A percentile compares a stretch with the other conserved stretches of the same genome.
These are phyloP conservation scores for Rhagonycha fulva DNA, from an alignment of 2,888 invertebrate genomes.

Conservation along the genomic window DNA sequence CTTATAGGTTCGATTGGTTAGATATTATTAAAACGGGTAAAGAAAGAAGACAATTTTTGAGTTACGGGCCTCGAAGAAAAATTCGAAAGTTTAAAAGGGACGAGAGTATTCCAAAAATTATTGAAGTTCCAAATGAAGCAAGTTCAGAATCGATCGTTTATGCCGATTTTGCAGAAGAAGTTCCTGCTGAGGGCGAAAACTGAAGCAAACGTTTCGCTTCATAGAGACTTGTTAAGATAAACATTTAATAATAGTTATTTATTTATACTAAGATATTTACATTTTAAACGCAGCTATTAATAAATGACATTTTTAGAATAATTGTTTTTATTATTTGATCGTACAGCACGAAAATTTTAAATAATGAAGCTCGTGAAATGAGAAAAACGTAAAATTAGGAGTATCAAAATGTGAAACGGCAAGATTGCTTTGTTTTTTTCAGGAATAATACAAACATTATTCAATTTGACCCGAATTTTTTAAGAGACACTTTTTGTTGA, in stretches of 20 bases:
- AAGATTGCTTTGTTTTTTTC: constrained; percentile 4
- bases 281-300: too few relatives aligned
- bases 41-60: constrained; percentile 56
- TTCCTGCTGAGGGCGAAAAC: not conserved
- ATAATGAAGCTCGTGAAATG: not conserved
- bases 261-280: not conserved
- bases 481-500: not conserved
- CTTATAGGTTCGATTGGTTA: constrained; percentile 62
- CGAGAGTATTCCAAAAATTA: not conserved
- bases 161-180: not conserved
- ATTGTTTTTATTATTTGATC: not conserved
- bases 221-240: not conserved
- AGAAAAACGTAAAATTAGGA: not conserved
- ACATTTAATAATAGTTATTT: not conserved
- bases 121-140: not conserved
- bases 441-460: not conserved
- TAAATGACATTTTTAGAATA: not conserved
- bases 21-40: constrained; percentile 59
- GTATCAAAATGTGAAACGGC: constrained; percentile 30
- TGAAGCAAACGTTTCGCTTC: not conserved
- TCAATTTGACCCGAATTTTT: not conserved
- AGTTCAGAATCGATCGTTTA: not conserved
- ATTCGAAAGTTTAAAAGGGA: not conserved
- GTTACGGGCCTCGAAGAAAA: not conserved
- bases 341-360: not conserved